Percentiles rank a stretch among this genome's conserved stretches.
These are phyloP conservation scores for Aphelenchoides besseyi DNA, from an alignment of 1,140 invertebrate genomes.

Conservation along the genomic window DNA sequence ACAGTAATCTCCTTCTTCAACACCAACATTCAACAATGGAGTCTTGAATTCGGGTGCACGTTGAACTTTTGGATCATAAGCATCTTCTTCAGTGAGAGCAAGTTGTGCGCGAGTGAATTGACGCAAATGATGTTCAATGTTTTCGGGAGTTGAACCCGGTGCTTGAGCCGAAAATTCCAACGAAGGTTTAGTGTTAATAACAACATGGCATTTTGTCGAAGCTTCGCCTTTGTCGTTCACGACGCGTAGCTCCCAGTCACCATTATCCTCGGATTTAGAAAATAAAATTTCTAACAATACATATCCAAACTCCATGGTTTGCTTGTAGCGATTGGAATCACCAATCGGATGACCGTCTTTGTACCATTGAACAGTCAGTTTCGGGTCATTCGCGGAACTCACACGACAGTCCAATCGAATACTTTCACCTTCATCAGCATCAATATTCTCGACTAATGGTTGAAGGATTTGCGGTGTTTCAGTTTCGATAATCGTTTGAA, in stretches of 20 bases:
- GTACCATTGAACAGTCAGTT: constrained; percentile 92
- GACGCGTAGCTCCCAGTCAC: constrained; percentile 57
- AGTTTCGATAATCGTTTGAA: constrained; percentile 53
- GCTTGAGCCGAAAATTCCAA: constrained; percentile 56
- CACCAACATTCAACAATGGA: constrained; percentile 64
- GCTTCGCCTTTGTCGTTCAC: constrained; percentile 58
- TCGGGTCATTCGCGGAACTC: constrained; percentile 89
- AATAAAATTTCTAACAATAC: constrained; percentile 60
- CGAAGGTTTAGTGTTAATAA: constrained; percentile 43
- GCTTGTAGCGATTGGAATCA: constrained; percentile 52
- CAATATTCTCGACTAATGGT: constrained; percentile 74
- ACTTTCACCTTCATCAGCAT: constrained; percentile 81
- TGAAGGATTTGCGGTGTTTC: constrained; percentile 63
- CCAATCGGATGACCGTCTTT: constrained; percentile 68
- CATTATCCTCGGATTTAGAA: constrained; percentile 59
- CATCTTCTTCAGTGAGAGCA: constrained; percentile 52
- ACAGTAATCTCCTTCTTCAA: constrained; percentile 84
- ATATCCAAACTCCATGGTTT: constrained; percentile 59
- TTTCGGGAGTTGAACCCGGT: constrained; percentile 44
- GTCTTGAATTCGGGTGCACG: constrained; percentile 57
- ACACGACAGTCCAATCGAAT: constrained; percentile 91
- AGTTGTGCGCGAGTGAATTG: constrained; percentile 54
- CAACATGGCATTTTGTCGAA: constrained; percentile 46
- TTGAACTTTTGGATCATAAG: constrained; percentile 50
- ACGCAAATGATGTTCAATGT: constrained; percentile 54